Base-by-base conservation (phyloP, 2,797 vertebrate species). In the Sandelia bainsii region DNA sequence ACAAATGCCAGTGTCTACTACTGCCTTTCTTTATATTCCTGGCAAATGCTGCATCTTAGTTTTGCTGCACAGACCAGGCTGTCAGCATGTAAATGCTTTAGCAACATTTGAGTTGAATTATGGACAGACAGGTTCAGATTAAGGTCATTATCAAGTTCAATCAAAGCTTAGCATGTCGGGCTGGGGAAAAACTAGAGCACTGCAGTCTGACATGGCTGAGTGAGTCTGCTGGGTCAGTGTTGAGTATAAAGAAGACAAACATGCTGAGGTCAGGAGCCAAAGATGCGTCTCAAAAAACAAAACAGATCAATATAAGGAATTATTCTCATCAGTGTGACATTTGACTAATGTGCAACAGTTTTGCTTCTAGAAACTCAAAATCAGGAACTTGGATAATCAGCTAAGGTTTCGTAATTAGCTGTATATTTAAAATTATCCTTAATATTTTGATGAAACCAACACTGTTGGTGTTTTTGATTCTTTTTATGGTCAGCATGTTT, bases 41-140 rank as follows among this genome's bases (percentile, higher is more conserved):
- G 58, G 59, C 48, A 69, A 75, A 73, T 2, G 44, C 61, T 6
- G 23, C 7, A 39, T 53, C 50, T 71, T 53, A 39, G 53, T 61
- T 69, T 63, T 9, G 22, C 62, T n/a, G 69, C 68, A 53, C 46
- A 40, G 60, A 56, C 34, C 76, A 34, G 62, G 61, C 23, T 0
- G 74, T 44, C 62, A 6, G 66, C 8, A 34, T 62, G 76, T 39
- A 71, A 72, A 72, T 20, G 59, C 62, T 74, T 81, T 10, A 14
- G 53, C 14, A 32, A 60, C 46, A 3, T 63, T 61, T 49, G 40
- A 75, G 69, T 12, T 48, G 40, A 82, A 72, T 74, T 42, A 48
- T 17, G 12, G 62, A 64, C 74, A 51, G 64, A 37, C 66, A 40
- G 80, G 76, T 82, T 83, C 69, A 83, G 62, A 83, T 77, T 80